Evolutionary conservation across 2,888 invertebrate species (phyloP).

Genomic region (Lasiommata megera): DNA sequence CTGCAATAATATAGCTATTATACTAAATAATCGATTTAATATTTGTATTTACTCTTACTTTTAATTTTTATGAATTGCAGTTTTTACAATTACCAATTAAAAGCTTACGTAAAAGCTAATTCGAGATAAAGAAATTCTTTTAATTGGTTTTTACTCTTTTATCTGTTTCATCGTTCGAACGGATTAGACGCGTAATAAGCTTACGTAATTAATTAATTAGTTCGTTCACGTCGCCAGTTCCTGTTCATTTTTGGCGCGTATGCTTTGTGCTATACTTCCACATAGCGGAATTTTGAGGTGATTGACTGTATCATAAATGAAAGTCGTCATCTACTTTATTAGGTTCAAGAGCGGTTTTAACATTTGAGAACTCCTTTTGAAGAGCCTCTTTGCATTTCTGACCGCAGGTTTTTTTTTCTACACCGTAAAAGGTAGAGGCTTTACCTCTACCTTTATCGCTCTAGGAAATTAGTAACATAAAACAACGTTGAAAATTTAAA

Average conservation of each 20-base stretch:
- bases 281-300: conserved; percentile 30
- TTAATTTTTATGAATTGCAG: not conserved
- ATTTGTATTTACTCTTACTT: not conserved
- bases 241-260: conserved; percentile 49
- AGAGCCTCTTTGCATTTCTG: no score
- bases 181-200: conserved; percentile 32
- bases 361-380: no score
- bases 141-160: conserved; percentile 31
- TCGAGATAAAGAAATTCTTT: conserved; percentile 25
- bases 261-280: conserved; percentile 31
- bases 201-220: conserved; percentile 61
- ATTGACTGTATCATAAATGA: conserved; percentile 41
- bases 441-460: no score
- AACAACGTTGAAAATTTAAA: no score
- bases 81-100: not conserved
- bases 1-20: no score
- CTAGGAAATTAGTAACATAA: no score
- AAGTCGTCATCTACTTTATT: not conserved
- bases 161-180: conserved; percentile 15
- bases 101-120: conserved; percentile 19
- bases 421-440: no score
- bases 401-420: no score
- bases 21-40: not conserved
- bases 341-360: not conserved
- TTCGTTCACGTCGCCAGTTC: conserved; percentile 55